A percentile compares a stretch with the other conserved stretches of the same genome.
Conservation (phyloP, 2,888 invertebrate species). For the Halictus ligatus region DNA sequence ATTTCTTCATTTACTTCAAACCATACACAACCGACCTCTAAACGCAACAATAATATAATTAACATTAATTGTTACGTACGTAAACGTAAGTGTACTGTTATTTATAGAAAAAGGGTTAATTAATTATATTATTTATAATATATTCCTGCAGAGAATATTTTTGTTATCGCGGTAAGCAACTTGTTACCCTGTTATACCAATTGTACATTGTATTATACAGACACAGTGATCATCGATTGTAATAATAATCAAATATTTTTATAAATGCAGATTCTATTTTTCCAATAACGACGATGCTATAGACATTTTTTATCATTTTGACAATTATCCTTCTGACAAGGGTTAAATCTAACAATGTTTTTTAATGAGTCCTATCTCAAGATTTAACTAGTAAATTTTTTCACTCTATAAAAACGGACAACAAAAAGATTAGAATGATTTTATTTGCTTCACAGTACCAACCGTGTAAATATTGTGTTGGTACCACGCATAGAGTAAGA, state of each 20-base stretch:
- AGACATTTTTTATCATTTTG: not conserved
- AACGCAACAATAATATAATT: slow-evolving; percentile 29
- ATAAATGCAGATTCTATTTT: slow-evolving; percentile 24
- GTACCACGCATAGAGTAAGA: not conserved
- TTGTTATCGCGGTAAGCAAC: slow-evolving; percentile 42
- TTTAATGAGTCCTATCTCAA: slow-evolving; percentile 7
- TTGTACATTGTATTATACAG: slow-evolving; percentile 46
- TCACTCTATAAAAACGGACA: not conserved
- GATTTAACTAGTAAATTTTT: not conserved
- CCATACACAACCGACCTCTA: slow-evolving; percentile 31
- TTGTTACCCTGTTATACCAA: slow-evolving; percentile 49
- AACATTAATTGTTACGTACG: slow-evolving; percentile 35
- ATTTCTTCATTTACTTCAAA: slow-evolving; percentile 20
- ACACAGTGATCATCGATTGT: slow-evolving; percentile 24
- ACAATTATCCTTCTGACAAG: not conserved
- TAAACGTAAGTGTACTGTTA: slow-evolving; percentile 43
- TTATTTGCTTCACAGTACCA: not conserved
- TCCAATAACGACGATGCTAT: slow-evolving; percentile 2
- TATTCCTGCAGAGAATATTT: slow-evolving; percentile 52
- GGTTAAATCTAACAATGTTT: not conserved
- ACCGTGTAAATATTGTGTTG: not conserved
- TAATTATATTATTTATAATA: slow-evolving; percentile 58
- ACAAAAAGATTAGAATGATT: not conserved
- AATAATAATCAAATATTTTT: slow-evolving; percentile 41
- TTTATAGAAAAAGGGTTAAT: slow-evolving; percentile 60